These are phyloP conservation scores for Apeltes quadracus DNA, from an alignment of 2,113 vertebrate genomes.

Conservation along the genomic window DNA sequence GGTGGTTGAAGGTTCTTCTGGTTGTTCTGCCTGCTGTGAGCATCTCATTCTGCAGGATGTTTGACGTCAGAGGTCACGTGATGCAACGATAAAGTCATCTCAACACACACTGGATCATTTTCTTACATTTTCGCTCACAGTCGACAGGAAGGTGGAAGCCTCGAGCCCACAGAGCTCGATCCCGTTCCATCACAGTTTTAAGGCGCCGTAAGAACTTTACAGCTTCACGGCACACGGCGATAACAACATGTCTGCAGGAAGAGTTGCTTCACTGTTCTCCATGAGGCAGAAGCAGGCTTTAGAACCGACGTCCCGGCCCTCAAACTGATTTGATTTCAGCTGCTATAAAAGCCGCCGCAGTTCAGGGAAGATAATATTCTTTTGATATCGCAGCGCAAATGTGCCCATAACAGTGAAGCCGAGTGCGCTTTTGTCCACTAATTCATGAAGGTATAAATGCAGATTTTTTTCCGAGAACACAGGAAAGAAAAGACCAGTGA, in stretches of 20 bases:
- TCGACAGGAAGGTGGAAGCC: neutral
- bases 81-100: neutral
- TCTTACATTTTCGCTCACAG: too few species aligned
- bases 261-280: neutral
- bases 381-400: neutral
- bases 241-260: neutral
- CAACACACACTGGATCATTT: neutral
- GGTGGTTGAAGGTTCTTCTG: neutral
- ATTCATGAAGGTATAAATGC: neutral
- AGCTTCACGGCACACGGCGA: neutral
- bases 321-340: neutral
- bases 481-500: neutral
- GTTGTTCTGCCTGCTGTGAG: neutral
- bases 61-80: neutral
- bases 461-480: neutral
- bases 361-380: neutral
- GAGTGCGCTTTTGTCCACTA: too few species aligned
- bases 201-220: slow-evolving; percentile 11
- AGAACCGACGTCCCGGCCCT: neutral
- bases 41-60: slow-evolving; percentile 6
- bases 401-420: too few species aligned
- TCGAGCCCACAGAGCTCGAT: slow-evolving; percentile 1
- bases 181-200: slow-evolving; percentile 11
- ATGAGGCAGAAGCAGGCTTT: neutral
- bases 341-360: too few species aligned